Conservation (phyloP, 2,797 vertebrate genomes). For the Xenops minutus region DNA sequence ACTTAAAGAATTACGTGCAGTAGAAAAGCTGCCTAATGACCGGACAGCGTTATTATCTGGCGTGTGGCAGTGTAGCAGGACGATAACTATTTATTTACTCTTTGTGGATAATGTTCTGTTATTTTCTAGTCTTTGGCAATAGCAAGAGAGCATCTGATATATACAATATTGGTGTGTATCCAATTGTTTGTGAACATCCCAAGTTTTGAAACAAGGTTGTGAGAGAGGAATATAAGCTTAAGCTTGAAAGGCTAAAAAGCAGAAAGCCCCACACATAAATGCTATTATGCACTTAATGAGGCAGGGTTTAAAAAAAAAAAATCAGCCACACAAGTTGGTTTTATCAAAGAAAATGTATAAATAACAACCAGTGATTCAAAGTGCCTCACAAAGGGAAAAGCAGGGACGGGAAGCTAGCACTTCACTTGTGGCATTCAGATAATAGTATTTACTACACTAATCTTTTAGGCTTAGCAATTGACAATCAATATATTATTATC, state of each 20-base stretch:
- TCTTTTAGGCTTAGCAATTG: conserved; percentile 69
- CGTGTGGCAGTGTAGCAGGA: not conserved
- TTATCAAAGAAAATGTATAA: conserved; percentile 77
- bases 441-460: conserved; percentile 73
- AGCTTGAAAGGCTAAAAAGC: conserved; percentile 63
- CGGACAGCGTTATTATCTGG: not conserved
- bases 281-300: conserved; percentile 70
- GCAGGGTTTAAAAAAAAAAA: conserved; percentile 61
- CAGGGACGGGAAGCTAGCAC: conserved; percentile 72
- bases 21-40: conserved; percentile 21
- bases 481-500: conserved; percentile 65
- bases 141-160: conserved; percentile 49
- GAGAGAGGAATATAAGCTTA: conserved; percentile 68
- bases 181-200: conserved; percentile 71
- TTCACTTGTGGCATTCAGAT: conserved; percentile 65
- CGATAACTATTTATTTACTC: conserved; percentile 28
- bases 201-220: conserved; percentile 66
- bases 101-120: conserved; percentile 27
- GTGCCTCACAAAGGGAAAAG: conserved; percentile 70
- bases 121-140: conserved; percentile 35
- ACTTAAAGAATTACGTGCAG: not conserved
- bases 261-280: conserved; percentile 65
- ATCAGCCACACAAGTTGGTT: conserved; percentile 70
- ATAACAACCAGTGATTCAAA: conserved; percentile 72
- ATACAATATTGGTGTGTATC: conserved; percentile 64